Evolutionary conservation across 2,113 vertebrate species (phyloP).

Genomic region (Rhabdornis inornatus): DNA sequence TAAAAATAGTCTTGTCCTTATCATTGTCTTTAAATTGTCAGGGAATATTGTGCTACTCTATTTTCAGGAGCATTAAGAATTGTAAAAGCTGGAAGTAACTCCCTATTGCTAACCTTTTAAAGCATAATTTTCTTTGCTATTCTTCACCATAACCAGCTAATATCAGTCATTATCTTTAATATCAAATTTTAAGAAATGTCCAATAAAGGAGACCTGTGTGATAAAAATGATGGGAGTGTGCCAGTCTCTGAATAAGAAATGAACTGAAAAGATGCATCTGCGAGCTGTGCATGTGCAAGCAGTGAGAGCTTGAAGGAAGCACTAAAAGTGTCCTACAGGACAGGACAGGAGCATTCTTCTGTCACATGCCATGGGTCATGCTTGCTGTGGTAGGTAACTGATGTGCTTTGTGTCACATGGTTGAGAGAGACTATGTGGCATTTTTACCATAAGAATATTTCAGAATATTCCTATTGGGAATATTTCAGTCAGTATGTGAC

Average conservation of each 20-base stretch:
- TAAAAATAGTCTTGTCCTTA: neutral
- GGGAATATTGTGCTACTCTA: neutral
- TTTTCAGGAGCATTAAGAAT: neutral
- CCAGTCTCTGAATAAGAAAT: neutral
- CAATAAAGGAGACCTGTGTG: neutral
- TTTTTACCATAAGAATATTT: neutral
- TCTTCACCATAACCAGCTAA: neutral
- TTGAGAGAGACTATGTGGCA: neutral
- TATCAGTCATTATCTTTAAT: neutral
- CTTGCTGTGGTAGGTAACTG: neutral
- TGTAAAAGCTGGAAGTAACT: neutral
- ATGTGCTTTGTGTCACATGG: neutral
- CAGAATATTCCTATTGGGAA: neutral
- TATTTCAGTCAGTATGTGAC: neutral
- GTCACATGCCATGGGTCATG: neutral
- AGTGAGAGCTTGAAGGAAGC: neutral
- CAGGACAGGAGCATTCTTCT: neutral
- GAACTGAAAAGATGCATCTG: neutral
- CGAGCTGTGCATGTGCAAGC: neutral
- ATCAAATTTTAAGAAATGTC: neutral
- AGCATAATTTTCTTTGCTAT: neutral
- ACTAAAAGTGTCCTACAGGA: neutral
- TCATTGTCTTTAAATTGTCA: neutral
- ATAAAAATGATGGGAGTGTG: neutral
- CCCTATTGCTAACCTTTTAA: neutral